phyloP scores from a whole-genome alignment of 2,888 invertebrate genomes.

The Lithodes maja region DNA sequence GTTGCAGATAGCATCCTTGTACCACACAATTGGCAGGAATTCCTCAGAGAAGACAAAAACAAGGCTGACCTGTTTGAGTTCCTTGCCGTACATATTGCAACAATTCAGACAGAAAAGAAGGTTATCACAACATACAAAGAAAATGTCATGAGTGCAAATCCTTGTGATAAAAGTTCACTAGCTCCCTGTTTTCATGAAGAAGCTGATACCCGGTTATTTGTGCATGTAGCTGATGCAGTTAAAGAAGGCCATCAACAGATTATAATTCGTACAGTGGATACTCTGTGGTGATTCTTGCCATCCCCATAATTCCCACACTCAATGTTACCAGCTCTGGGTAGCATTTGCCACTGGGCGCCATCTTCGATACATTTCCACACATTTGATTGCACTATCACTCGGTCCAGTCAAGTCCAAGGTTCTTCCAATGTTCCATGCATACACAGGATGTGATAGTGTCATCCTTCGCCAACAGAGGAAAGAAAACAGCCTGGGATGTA shows the following conservation, averaged over 20 bases:
- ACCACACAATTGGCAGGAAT: constrained; percentile 15
- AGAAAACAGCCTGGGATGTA: constrained; percentile 2
- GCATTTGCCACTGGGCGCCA: constrained; percentile 19
- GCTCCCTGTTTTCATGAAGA: too few species aligned
- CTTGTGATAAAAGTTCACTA: too few species aligned
- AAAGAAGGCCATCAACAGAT: too few species aligned
- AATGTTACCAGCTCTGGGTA: not conserved
- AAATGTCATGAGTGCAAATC: too few species aligned
- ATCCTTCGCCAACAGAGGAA: not conserved
- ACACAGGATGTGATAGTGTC: constrained; percentile 3
- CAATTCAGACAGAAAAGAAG: not conserved
- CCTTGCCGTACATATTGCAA: constrained; percentile 7
- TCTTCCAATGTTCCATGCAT: constrained; percentile 13
- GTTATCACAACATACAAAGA: too few species aligned
- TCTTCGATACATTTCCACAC: not conserved
- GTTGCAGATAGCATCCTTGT: not conserved
- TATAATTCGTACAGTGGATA: too few species aligned
- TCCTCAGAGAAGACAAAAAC: constrained; percentile 14
- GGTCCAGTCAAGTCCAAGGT: not conserved
- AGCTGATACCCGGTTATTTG: too few species aligned
- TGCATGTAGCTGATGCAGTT: too few species aligned
- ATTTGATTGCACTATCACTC: not conserved
- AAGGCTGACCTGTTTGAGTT: not conserved
- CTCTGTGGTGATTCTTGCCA: too few species aligned
- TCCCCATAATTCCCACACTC: too few species aligned